Conservation (phyloP, 37 sponge, comb jelly and placozoan genomes). For the Oopsacas minuta region DNA sequence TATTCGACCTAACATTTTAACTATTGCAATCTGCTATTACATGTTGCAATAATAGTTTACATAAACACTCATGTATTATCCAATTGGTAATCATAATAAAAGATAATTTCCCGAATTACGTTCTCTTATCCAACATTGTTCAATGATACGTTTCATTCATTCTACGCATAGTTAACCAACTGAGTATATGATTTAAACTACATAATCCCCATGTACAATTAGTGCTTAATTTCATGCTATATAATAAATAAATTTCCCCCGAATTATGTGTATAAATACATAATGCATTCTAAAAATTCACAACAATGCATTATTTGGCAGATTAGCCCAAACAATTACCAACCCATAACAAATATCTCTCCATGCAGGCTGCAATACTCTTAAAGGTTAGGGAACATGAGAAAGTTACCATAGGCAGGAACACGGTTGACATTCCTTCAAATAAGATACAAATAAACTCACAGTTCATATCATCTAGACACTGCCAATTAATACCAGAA, state of each 20-base stretch:
- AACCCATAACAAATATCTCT: background rate
- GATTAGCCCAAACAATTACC: background rate
- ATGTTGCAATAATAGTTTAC: background rate
- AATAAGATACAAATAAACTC: conserved; percentile 6
- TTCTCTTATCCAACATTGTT: background rate
- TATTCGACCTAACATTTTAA: no score
- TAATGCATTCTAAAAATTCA: background rate
- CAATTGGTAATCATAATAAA: no score
- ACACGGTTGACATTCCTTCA: background rate
- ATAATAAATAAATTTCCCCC: background rate
- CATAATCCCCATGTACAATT: background rate
- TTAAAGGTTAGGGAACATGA: background rate
- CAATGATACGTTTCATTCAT: background rate
- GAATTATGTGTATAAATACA: background rate
- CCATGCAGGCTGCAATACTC: background rate
- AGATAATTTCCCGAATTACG: background rate
- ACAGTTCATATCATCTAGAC: background rate
- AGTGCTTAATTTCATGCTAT: background rate
- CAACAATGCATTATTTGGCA: background rate
- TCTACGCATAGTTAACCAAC: background rate
- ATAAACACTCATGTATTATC: no score
- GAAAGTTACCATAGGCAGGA: background rate
- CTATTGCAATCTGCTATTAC: background rate
- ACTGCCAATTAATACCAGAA: background rate
- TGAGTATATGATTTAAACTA: background rate